These are phyloP conservation scores for Heliconius hortense DNA, from an alignment of 2,888 invertebrate genomes.

Conservation along the genomic window DNA sequence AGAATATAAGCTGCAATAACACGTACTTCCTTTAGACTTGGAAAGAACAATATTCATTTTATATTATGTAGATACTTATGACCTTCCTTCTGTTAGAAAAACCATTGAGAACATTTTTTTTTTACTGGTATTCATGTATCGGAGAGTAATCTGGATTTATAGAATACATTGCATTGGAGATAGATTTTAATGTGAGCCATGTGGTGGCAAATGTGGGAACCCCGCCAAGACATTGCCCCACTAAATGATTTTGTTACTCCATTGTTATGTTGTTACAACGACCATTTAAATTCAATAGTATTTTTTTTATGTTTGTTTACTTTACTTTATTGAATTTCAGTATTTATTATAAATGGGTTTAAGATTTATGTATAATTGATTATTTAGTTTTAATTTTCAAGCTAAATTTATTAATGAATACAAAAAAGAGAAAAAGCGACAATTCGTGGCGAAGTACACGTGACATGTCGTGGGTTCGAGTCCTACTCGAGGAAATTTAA, in stretches of 20 bases:
- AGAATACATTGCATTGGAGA: slow-evolving; percentile 66
- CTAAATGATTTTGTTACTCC: slow-evolving; percentile 75
- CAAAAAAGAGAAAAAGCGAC: too few relatives aligned
- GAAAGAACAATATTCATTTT: slow-evolving; percentile 58
- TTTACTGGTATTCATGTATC: slow-evolving; percentile 63
- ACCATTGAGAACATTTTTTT: slow-evolving; percentile 48
- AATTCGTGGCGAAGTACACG: too few relatives aligned
- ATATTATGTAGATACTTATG: slow-evolving; percentile 57
- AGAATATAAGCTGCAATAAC: slow-evolving; percentile 81
- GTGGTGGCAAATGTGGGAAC: slow-evolving; percentile 80
- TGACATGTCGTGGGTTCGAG: too few relatives aligned
- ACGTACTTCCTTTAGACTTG: slow-evolving; percentile 73
- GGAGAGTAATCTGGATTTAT: slow-evolving; percentile 76
- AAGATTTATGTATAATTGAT: not conserved
- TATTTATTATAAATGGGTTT: not conserved
- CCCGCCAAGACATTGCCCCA: slow-evolving; percentile 77
- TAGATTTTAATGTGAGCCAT: slow-evolving; percentile 74
- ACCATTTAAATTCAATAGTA: slow-evolving; percentile 37
- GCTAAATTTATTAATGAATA: too few relatives aligned
- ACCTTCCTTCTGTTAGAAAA: slow-evolving; percentile 55
- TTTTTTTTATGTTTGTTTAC: slow-evolving; percentile 30
- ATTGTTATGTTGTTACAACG: slow-evolving; percentile 66
- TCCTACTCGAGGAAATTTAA: too few relatives aligned
- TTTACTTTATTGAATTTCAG: slow-evolving; percentile 14
- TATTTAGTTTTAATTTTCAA: not conserved